Conservation (phyloP, 2,888 invertebrate genomes). For the Xanthia togata region DNA sequence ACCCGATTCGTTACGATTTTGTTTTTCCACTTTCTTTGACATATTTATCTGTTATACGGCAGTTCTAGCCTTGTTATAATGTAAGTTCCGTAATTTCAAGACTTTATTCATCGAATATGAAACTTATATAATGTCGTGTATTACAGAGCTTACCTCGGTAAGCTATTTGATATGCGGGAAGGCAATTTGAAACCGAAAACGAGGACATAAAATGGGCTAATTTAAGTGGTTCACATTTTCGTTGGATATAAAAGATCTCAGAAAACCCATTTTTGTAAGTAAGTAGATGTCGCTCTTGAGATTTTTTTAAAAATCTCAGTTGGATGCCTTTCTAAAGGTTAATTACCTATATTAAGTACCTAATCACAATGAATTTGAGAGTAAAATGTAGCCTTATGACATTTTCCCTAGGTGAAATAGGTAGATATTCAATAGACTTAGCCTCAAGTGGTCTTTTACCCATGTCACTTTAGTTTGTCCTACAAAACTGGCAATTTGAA, state of each 20-base stretch:
- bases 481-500: conserved; percentile 24
- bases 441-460: background rate
- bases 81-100: background rate
- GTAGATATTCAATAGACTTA: background rate
- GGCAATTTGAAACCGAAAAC: background rate
- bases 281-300: too few species aligned
- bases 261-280: background rate
- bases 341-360: background rate
- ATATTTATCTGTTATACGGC: background rate
- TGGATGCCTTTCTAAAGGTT: background rate
- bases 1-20: background rate
- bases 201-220: background rate
- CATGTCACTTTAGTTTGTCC: background rate
- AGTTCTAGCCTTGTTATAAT: background rate
- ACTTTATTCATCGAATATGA: background rate
- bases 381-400: background rate
- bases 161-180: background rate
- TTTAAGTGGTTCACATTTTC: background rate
- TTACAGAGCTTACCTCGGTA: background rate
- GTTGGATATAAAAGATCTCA: background rate
- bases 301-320: too few species aligned
- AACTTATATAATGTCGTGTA: background rate
- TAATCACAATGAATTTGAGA: background rate
- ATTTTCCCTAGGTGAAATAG: conserved; percentile 5
- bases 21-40: background rate